Conservation (phyloP, 2,797 vertebrate species). For the Neoniphon sammara region DNA sequence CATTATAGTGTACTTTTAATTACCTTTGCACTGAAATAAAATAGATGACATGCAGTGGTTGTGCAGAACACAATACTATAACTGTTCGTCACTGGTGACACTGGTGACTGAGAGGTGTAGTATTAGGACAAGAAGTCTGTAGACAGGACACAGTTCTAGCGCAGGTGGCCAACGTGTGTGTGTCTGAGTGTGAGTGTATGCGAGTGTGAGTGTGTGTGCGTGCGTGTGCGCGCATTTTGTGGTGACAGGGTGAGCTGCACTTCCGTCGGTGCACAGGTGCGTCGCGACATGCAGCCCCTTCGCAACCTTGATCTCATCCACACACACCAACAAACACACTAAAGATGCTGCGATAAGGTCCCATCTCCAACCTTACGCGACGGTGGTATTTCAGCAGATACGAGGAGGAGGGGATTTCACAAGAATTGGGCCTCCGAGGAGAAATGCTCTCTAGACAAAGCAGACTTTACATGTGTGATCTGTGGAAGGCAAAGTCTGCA, state of each 20-base stretch:
- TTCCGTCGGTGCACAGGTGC: conserved; percentile 73
- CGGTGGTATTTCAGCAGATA: conserved; percentile 49
- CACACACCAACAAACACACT: conserved; percentile 35
- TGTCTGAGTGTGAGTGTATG: conserved; percentile 27
- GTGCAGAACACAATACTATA: background rate
- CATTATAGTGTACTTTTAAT: background rate
- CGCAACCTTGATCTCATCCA: conserved; percentile 40
- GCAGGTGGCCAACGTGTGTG: conserved; percentile 53
- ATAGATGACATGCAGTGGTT: background rate
- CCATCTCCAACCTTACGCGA: conserved; percentile 52
- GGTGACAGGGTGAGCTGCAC: conserved; percentile 51
- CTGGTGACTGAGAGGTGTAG: conserved; percentile 18
- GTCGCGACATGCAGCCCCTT: conserved; percentile 48
- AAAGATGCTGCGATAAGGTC: conserved; percentile 63
- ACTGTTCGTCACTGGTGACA: background rate
- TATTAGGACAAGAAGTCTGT: conserved; percentile 36
- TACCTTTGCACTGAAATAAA: background rate
- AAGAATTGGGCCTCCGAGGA: conserved; percentile 56
- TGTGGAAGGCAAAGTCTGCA: too few species aligned
- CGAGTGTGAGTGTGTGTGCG: conserved; percentile 17
- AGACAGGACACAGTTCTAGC: conserved; percentile 11
- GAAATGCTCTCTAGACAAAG: conserved; percentile 26
- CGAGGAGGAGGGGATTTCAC: conserved; percentile 63
- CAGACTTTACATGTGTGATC: too few species aligned
- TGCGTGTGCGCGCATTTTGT: conserved; percentile 32